These are phyloP conservation scores for Dendroctonus valens DNA, from an alignment of 1,140 invertebrate species.

Conservation along the genomic window DNA sequence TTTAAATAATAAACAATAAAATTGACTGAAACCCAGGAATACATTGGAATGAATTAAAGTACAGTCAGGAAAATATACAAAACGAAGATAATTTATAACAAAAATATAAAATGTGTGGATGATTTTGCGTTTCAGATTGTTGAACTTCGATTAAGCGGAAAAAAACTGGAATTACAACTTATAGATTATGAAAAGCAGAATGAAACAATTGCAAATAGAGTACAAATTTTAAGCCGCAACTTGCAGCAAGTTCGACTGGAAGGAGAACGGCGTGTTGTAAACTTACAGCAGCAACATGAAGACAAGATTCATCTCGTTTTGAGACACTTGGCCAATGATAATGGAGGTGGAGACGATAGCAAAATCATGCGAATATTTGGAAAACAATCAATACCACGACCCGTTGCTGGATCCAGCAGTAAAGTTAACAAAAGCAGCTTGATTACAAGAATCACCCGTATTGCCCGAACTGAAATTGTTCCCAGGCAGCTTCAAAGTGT, in stretches of 20 bases:
- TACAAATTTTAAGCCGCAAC: constrained; percentile 56
- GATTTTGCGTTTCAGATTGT: constrained; percentile 57
- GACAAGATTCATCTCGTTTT: constrained; percentile 61
- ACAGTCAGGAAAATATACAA: too few species aligned
- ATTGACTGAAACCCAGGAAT: too few species aligned
- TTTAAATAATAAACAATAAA: too few species aligned
- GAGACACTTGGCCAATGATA: constrained; percentile 59
- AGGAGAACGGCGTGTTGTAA: constrained; percentile 56
- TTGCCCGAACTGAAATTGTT: constrained; percentile 53
- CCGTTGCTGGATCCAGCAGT: constrained; percentile 38
- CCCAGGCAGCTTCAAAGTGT: constrained; percentile 56
- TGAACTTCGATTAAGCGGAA: constrained; percentile 68
- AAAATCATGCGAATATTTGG: constrained; percentile 12
- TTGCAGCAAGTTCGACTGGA: constrained; percentile 61
- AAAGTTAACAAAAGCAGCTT: constrained; percentile 45
- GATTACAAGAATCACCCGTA: constrained; percentile 45
- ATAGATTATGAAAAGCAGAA: constrained; percentile 61
- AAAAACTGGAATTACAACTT: constrained; percentile 66
- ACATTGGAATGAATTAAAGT: too few species aligned
- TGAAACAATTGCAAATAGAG: constrained; percentile 51
- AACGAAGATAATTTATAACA: background rate
- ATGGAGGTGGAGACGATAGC: constrained; percentile 26
- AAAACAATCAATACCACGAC: constrained; percentile 40
- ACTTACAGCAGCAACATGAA: constrained; percentile 61
- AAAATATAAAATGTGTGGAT: background rate